Conservation (phyloP, 1,140 invertebrate species). For the Antheraea mylitta region DNA sequence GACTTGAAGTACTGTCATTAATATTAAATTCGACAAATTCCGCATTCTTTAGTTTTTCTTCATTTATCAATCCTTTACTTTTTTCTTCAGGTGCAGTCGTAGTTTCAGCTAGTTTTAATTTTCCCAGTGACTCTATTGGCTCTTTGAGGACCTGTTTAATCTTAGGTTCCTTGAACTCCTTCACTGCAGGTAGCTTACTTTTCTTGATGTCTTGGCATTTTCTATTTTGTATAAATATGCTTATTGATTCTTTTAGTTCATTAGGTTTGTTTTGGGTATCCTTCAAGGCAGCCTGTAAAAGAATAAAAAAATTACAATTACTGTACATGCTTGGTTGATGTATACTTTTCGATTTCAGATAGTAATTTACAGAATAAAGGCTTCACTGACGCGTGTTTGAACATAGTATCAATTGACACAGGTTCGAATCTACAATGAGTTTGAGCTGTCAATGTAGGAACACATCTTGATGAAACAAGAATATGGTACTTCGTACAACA, state of each 20-base stretch:
- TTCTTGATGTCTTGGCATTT: slow-evolving; percentile 44
- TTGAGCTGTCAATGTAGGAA: too few relatives aligned
- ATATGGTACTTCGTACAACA: too few relatives aligned
- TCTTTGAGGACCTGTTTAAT: slow-evolving; percentile 55
- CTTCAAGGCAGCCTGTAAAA: slow-evolving; percentile 48
- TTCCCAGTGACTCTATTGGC: slow-evolving; percentile 53
- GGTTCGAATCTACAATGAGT: too few relatives aligned
- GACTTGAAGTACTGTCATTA: slow-evolving; percentile 19
- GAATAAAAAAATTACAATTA: neutral
- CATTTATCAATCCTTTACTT: slow-evolving; percentile 3
- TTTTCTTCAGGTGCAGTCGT: neutral
- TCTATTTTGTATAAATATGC: slow-evolving; percentile 36
- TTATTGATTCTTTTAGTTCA: slow-evolving; percentile 38
- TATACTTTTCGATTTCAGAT: neutral
- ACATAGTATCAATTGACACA: too few relatives aligned
- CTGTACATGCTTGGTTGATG: neutral
- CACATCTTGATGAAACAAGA: too few relatives aligned
- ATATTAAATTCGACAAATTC: neutral
- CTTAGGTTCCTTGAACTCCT: slow-evolving; percentile 50
- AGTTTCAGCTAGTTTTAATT: slow-evolving; percentile 47
- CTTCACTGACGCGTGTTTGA: too few relatives aligned
- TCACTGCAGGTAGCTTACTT: slow-evolving; percentile 46
- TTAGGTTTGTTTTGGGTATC: slow-evolving; percentile 43
- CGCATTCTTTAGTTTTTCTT: neutral
- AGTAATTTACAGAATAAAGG: too few relatives aligned